Conservation (phyloP, 2,113 vertebrate genomes). For the Cavia aperea region DNA sequence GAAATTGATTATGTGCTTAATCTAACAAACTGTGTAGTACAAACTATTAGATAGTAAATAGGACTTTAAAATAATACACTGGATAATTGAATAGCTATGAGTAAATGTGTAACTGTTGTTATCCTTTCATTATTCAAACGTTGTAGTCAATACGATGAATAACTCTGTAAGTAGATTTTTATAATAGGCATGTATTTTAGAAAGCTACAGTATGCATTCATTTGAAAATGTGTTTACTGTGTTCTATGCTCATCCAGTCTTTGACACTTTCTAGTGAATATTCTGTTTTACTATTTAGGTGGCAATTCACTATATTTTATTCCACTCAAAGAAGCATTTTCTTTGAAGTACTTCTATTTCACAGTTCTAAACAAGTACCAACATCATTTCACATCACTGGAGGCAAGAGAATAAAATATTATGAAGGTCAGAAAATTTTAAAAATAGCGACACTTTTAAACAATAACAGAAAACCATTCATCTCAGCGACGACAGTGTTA, state of each 20-base stretch:
- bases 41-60: background rate
- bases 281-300: conserved; percentile 14
- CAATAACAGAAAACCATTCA: background rate
- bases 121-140: background rate
- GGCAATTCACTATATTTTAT: conserved; percentile 5
- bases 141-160: background rate
- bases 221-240: background rate
- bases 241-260: background rate
- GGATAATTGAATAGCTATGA: background rate
- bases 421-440: background rate
- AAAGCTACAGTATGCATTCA: background rate
- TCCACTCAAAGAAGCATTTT: background rate
- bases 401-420: background rate
- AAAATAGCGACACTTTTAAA: background rate
- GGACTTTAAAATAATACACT: background rate
- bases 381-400: background rate
- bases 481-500: background rate
- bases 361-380: conserved; percentile 6
- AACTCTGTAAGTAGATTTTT: background rate
- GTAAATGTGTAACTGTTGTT: background rate
- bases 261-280: background rate
- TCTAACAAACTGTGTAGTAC: background rate
- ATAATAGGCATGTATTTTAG: background rate
- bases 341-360: background rate
- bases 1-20: conserved; percentile 23